These are phyloP conservation scores for Morphnarchus princeps DNA, from an alignment of 2,113 vertebrate species.

Conservation along the genomic window DNA sequence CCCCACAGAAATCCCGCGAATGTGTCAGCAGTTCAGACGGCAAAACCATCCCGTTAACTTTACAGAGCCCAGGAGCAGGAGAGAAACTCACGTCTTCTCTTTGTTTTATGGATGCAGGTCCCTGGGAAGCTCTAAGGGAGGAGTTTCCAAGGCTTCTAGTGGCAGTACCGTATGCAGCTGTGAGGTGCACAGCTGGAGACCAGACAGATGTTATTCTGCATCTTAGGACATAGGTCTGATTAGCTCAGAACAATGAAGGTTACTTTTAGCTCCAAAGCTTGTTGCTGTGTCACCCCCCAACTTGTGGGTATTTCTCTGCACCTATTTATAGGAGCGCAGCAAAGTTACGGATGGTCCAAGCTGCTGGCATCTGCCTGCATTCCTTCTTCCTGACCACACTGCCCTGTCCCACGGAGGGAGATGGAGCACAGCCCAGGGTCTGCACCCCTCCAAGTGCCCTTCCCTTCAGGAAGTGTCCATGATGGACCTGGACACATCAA, in stretches of 20 bases:
- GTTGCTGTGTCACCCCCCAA: not conserved
- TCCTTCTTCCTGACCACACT: not conserved
- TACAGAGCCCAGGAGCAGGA: not conserved
- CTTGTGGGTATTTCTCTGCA: not conserved
- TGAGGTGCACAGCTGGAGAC: not conserved
- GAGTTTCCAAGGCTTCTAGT: not conserved
- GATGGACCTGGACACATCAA: not conserved
- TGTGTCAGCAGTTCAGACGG: not conserved
- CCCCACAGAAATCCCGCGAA: not conserved
- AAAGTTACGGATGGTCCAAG: not conserved
- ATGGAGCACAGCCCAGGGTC: not conserved
- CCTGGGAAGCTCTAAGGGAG: not conserved
- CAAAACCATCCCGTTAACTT: not conserved
- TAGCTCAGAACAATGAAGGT: not conserved
- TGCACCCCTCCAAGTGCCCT: not conserved
- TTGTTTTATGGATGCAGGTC: not conserved
- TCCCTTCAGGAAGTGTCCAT: not conserved
- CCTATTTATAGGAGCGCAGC: not conserved
- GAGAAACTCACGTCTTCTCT: not conserved
- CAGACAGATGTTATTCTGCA: not conserved
- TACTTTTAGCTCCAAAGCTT: not conserved
- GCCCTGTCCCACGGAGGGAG: not conserved
- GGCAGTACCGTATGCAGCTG: rapidly evolving
- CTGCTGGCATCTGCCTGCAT: not conserved
- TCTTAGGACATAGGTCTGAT: not conserved